These are phyloP conservation scores for Andrena camellia DNA, from an alignment of 2,888 invertebrate genomes.

Conservation along the genomic window DNA sequence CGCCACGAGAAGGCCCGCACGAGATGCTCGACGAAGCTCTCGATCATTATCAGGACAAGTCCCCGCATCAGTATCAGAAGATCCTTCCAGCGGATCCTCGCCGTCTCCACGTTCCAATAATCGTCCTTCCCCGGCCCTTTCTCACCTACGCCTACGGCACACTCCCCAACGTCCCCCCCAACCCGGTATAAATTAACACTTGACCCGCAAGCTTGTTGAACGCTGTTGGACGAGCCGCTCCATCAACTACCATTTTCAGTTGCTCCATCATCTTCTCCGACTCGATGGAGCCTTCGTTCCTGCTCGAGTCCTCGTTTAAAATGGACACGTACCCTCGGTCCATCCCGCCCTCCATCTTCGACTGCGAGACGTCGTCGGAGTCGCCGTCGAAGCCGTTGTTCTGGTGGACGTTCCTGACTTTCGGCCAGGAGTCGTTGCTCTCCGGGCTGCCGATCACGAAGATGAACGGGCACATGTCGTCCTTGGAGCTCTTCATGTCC, in stretches of 20 bases:
- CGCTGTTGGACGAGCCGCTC: background rate
- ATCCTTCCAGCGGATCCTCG: background rate
- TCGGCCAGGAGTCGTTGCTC: slow-evolving; percentile 28
- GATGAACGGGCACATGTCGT: slow-evolving; percentile 30
- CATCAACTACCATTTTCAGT: slow-evolving; percentile 23
- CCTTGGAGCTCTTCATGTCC: slow-evolving; percentile 1
- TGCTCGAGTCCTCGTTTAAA: background rate
- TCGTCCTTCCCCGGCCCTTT: background rate
- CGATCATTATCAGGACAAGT: background rate
- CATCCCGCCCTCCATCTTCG: background rate
- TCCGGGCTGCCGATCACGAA: slow-evolving; percentile 39
- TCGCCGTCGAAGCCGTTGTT: slow-evolving; percentile 35
- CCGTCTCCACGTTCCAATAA: background rate
- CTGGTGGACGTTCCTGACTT: slow-evolving; percentile 25
- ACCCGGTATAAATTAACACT: slow-evolving; percentile 26
- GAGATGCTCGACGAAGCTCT: background rate
- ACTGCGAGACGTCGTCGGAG: slow-evolving; percentile 10
- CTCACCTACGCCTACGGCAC: background rate
- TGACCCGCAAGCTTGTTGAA: slow-evolving; percentile 45
- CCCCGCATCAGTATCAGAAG: background rate
- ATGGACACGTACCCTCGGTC: slow-evolving; percentile 12
- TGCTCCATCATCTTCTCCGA: too few relatives aligned
- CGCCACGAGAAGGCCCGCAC: background rate
- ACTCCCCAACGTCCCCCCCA: background rate
- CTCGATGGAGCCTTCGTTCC: background rate